Percentiles rank a stretch among this genome's conserved stretches.
These are phyloP conservation scores for Pangasianodon gigas DNA, from an alignment of 2,113 vertebrate species.

Conservation along the genomic window DNA sequence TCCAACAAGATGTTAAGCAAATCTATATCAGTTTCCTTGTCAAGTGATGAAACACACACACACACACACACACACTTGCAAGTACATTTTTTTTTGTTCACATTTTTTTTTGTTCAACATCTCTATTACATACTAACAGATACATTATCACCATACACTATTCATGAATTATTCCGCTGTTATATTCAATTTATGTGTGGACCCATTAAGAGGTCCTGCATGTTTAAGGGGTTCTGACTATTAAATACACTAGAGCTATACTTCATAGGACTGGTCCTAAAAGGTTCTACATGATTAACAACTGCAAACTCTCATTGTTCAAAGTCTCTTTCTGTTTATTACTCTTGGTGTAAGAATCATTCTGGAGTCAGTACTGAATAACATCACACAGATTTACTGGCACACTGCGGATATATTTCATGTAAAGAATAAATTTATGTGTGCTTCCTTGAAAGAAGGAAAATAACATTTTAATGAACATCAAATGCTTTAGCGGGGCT, in stretches of 20 bases:
- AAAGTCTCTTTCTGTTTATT: constrained; percentile 8
- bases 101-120: neutral
- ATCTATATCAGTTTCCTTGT: neutral
- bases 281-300: neutral
- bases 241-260: too few species aligned
- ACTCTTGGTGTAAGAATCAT: constrained; percentile 22
- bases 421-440: constrained; percentile 2
- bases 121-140: neutral
- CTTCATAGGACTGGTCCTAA: neutral
- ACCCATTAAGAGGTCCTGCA: neutral
- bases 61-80: neutral
- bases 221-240: neutral
- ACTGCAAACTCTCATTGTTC: constrained; percentile 1
- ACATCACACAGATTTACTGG: constrained; percentile 21
- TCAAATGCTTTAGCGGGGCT: neutral
- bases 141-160: neutral
- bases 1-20: neutral
- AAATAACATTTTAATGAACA: neutral
- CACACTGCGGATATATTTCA: constrained; percentile 1
- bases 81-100: neutral
- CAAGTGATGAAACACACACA: neutral
- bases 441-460: neutral
- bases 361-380: constrained; percentile 29
- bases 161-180: constrained; percentile 1
- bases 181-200: neutral